Percentiles rank a stretch among this genome's conserved stretches.
These are phyloP conservation scores for Pelodytes ibericus DNA, from an alignment of 2,797 vertebrate genomes.

Conservation along the genomic window DNA sequence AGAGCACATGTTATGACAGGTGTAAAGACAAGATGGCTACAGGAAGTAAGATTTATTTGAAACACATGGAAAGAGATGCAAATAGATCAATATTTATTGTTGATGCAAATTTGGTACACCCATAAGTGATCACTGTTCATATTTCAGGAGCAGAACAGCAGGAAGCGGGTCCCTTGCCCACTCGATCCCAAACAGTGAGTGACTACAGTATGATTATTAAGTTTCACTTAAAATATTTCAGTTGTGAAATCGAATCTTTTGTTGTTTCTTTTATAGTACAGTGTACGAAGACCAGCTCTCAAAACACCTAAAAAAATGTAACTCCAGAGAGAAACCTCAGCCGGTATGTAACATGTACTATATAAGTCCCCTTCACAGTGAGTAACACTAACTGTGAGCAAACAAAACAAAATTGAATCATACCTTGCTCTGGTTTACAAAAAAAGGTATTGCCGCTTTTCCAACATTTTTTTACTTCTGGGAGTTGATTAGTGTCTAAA, in stretches of 20 bases:
- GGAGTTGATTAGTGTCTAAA: too few species aligned
- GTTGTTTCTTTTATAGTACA: constrained; percentile 76
- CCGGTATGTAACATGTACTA: constrained; percentile 78
- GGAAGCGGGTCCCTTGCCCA: constrained; percentile 86
- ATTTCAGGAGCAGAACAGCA: constrained; percentile 70
- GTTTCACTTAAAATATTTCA: not conserved
- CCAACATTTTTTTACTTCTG: too few species aligned
- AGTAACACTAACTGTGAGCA: too few species aligned
- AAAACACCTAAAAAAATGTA: constrained; percentile 94
- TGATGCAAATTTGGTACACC: not conserved
- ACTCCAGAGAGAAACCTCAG: constrained; percentile 88
- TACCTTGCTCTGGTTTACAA: too few species aligned
- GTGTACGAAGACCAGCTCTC: constrained; percentile 88
- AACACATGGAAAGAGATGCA: too few species aligned
- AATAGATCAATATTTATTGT: too few species aligned
- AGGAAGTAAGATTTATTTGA: too few species aligned
- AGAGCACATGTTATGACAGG: too few species aligned
- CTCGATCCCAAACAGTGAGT: constrained; percentile 96
- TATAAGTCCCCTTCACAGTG: too few species aligned
- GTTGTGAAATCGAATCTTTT: not conserved
- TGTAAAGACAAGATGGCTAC: too few species aligned
- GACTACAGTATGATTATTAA: not conserved
- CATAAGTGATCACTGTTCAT: not conserved
- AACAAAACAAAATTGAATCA: too few species aligned
- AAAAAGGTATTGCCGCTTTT: too few species aligned